Conservation (phyloP, 2,113 vertebrate genomes). For the Apaloderma vittatum region DNA sequence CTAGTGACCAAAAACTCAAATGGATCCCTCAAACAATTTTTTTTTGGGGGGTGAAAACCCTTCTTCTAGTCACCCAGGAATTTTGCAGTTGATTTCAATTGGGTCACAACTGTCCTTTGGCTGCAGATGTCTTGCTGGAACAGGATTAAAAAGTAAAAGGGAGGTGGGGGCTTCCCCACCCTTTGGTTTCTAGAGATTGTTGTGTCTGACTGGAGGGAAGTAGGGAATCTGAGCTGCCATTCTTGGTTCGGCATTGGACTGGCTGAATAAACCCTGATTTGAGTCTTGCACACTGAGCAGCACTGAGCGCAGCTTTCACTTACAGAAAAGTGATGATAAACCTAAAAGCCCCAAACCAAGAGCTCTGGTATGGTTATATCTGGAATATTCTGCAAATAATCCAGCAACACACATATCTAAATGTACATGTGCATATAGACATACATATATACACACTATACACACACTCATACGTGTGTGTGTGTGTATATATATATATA, state of each 20-base stretch:
- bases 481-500: rapidly evolving
- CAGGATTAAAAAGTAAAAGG: neutral
- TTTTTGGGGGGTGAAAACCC: neutral
- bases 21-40: neutral
- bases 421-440: neutral
- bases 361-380: neutral
- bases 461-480: neutral
- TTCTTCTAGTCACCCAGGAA: neutral
- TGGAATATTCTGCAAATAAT: neutral
- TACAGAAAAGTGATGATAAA: rapidly evolving
- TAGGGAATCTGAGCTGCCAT: rapidly evolving
- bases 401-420: neutral
- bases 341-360: neutral
- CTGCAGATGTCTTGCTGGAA: rapidly evolving
- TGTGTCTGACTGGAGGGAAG: neutral
- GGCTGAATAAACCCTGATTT: neutral
- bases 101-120: neutral
- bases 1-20: neutral
- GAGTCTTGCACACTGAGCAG: neutral
- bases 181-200: neutral
- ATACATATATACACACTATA: neutral
- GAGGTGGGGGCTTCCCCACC: rapidly evolving
- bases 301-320: rapidly evolving
- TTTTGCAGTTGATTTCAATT: neutral
- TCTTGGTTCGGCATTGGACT: neutral